Percentiles rank a stretch among this genome's conserved stretches.
Evolutionary conservation across 1,140 invertebrate genomes (phyloP).

Genomic region (Cydia amplana): DNA sequence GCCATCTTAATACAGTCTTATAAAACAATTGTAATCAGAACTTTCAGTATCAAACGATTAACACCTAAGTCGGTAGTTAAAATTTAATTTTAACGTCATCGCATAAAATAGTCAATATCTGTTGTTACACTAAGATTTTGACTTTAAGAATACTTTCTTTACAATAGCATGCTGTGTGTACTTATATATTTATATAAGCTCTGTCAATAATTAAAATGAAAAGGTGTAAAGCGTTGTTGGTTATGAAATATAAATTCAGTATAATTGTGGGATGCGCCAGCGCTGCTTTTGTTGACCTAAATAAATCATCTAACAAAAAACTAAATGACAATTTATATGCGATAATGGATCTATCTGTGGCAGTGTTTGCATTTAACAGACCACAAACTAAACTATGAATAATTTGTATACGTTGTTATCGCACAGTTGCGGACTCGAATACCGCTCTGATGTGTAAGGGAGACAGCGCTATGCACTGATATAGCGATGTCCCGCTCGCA

Average conservation of each 20-base stretch:
- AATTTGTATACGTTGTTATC: neutral
- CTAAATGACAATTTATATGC: neutral
- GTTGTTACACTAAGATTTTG: neutral
- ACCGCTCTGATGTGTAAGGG: too few relatives aligned
- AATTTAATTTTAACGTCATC: slow-evolving; percentile 6
- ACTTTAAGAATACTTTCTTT: neutral
- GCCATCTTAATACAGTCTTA: neutral
- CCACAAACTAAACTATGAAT: neutral
- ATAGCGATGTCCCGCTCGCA: neutral
- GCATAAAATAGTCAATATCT: neutral
- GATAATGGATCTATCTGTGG: neutral
- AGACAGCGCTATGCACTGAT: neutral
- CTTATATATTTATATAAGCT: slow-evolving; percentile 2
- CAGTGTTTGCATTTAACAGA: neutral
- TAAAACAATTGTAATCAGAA: slow-evolving; percentile 1
- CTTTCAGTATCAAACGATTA: neutral
- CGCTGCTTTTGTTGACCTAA: neutral
- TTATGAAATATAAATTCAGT: neutral
- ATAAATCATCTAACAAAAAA: neutral
- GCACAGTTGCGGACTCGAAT: too few relatives aligned
- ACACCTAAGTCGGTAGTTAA: neutral
- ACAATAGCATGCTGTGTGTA: neutral
- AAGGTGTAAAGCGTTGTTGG: neutral
- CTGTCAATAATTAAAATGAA: neutral
- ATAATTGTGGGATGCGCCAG: neutral